These are phyloP conservation scores for Lycopodina hypogea DNA, from an alignment of 37 sponge, comb jelly and placozoan genomes.

Conservation along the genomic window DNA sequence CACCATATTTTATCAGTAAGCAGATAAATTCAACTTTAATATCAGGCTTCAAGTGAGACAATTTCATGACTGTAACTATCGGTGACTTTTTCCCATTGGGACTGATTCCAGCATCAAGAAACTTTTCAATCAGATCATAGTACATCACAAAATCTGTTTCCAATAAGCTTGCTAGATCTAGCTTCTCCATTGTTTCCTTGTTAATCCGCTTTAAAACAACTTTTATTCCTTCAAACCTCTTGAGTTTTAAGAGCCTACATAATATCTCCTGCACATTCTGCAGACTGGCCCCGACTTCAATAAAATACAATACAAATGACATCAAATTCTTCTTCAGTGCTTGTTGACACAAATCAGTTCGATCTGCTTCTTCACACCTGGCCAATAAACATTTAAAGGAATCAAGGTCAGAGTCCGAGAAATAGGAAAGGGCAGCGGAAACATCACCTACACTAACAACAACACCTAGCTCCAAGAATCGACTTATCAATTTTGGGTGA, in stretches of 20 bases:
- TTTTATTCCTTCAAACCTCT: conserved; percentile 7
- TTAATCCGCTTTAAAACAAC: not conserved
- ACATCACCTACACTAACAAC: not conserved
- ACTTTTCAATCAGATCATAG: conserved; percentile 13
- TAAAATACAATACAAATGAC: conserved; percentile 19
- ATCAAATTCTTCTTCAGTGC: conserved; percentile 13
- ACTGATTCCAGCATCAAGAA: conserved; percentile 12
- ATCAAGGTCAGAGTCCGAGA: not conserved
- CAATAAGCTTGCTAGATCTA: conserved; percentile 25
- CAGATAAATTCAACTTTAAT: conserved; percentile 9
- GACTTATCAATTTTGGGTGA: not conserved
- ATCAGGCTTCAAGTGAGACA: not conserved
- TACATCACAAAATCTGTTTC: not conserved
- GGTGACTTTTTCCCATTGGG: conserved; percentile 17
- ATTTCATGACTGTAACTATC: not conserved
- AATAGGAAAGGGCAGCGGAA: not conserved
- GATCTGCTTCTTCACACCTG: conserved; percentile 1
- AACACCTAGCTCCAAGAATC: conserved; percentile 8
- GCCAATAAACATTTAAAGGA: conserved; percentile 1
- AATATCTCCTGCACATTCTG: not conserved
- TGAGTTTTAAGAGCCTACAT: not conserved
- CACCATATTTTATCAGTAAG: conserved; percentile 30
- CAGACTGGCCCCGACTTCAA: conserved; percentile 29
- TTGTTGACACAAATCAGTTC: conserved; percentile 8
- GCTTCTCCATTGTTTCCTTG: not conserved